A percentile compares a stretch with the other conserved stretches of the same genome.
These are phyloP conservation scores for Apistogramma diplotaenia DNA, from an alignment of 2,113 vertebrate genomes.

Conservation along the genomic window DNA sequence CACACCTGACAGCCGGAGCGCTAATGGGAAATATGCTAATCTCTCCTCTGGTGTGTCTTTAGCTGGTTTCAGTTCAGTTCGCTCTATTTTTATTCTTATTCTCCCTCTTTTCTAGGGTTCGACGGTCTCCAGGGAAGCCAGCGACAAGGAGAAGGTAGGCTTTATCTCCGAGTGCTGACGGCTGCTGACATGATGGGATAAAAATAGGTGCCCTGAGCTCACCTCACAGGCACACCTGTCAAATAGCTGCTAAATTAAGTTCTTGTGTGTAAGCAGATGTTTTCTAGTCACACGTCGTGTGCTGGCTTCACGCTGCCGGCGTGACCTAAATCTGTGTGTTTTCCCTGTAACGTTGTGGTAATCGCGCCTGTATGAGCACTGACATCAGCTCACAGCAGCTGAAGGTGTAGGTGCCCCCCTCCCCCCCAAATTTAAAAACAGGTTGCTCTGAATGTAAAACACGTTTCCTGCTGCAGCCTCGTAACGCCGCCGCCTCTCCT, in stretches of 20 bases:
- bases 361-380: neutral
- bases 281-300: neutral
- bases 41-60: neutral
- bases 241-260: constrained; percentile 32
- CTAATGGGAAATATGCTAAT: neutral
- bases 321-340: neutral
- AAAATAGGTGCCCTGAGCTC: constrained; percentile 46
- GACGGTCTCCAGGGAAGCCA: constrained; percentile 93
- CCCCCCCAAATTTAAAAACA: neutral
- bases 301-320: neutral
- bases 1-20: constrained; percentile 12
- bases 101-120: constrained; percentile 80
- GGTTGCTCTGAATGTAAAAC: neutral
- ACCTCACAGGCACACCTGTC: constrained; percentile 20
- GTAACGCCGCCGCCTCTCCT: neutral
- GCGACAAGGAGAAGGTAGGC: constrained; percentile 92
- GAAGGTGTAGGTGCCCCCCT: neutral
- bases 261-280: constrained; percentile 15
- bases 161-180: constrained; percentile 17
- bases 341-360: neutral
- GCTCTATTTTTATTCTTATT: constrained; percentile 30
- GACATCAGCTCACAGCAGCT: neutral
- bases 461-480: neutral
- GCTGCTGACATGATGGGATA: constrained; percentile 21
- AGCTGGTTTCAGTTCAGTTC: neutral